Base-by-base conservation (phyloP, 2,797 vertebrate species). In the Oreonectes daqikongensis region DNA sequence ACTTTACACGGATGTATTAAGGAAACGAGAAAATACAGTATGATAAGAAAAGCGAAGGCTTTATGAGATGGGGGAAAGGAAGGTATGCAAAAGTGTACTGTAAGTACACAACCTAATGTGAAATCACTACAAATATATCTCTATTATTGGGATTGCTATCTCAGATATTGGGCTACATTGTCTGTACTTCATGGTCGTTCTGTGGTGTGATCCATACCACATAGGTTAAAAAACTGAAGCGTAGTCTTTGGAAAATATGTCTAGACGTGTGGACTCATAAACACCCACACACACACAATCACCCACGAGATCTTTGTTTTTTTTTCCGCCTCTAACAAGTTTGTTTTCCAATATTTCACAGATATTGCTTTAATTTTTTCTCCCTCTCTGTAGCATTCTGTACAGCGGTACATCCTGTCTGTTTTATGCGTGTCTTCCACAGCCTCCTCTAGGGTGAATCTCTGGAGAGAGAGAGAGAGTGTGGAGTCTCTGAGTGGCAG, bases 401-500 rank as follows among this genome's bases (percentile, higher is more conserved):
- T 55, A 44, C 14, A 35, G 35, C n/a, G 18, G 9, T 69, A 71
- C 50, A 59, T 50, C 42, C 78, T 82, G 72, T 80, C 78, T 69
- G 78, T 64, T 71, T 59, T 80, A 69, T 63, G 59, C 77, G 35
- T 35, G 18, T 35, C 57, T 53, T 60, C 30, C 38, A 59, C 18
- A 68, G 42, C 59, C 69, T 59, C 70, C 75, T 73, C 67, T 20
- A 32, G 76, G 59, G 70, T 68, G 52, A 69, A 73, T 83, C 83
- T 77, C 80, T 46, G 68, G 73, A 84, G 80, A 61, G 66, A 67
- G 73, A 84, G 80, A 61, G 66, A 67, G 67, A 5, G 67, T 26
- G 57, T 11, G 4, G 44, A 78, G 53, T 72, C 79, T 76, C 84
- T 85, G 84, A 84, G 81, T 69, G 38, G 50, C 26, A 59, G 74